These are phyloP conservation scores for Acrocephalus kingi DNA, from an alignment of 2,113 vertebrate genomes.

Conservation along the genomic window DNA sequence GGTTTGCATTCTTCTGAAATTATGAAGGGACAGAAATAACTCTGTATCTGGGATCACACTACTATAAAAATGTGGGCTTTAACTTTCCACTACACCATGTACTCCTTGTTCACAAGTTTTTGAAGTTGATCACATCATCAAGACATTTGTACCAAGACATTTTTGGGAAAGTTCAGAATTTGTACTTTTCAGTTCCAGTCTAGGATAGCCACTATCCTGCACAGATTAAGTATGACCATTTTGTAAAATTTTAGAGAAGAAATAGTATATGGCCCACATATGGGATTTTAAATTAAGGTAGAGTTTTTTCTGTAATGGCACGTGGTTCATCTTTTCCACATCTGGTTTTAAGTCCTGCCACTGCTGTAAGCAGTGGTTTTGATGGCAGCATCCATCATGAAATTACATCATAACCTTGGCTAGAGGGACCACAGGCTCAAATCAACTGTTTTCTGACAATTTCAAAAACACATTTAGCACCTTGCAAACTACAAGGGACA, in stretches of 20 bases:
- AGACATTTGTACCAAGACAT: background rate
- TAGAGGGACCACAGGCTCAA: background rate
- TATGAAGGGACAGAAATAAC: background rate
- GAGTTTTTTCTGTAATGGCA: background rate
- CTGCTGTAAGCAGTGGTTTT: background rate
- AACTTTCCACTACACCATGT: background rate
- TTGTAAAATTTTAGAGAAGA: background rate
- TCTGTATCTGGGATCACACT: background rate
- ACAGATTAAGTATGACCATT: background rate
- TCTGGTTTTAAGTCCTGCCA: background rate
- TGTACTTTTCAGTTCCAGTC: background rate
- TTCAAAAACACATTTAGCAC: background rate
- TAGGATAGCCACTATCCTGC: background rate
- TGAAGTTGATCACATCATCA: background rate
- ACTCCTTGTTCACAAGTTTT: background rate
- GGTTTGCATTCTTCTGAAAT: background rate
- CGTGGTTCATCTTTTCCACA: background rate
- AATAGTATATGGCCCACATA: background rate
- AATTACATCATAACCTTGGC: background rate
- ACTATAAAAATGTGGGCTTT: background rate
- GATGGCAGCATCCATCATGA: background rate
- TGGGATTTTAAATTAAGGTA: rapidly evolving
- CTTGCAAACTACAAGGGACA: background rate
- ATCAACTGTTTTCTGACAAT: background rate
- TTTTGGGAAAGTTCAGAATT: background rate